A percentile compares a stretch with the other conserved stretches of the same genome.
Evolutionary conservation across 2,888 invertebrate genomes (phyloP).

Genomic region (Dascillus cervinus): DNA sequence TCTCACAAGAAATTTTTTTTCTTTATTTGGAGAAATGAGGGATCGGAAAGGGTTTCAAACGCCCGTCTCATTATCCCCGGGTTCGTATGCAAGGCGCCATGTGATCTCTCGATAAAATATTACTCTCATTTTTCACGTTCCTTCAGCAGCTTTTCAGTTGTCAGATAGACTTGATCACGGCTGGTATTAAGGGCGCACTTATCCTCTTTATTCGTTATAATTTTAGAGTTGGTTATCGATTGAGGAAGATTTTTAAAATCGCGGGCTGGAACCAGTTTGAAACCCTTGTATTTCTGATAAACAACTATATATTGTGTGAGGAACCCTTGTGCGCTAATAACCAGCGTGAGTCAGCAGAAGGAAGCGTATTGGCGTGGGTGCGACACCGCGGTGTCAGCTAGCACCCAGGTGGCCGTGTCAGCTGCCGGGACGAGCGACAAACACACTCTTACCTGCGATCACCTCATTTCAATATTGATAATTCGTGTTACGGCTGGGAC

Average conservation of each 20-base stretch:
- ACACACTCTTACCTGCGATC: constrained; percentile 31
- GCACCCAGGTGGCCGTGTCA: constrained; percentile 42
- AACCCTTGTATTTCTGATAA: constrained; percentile 20
- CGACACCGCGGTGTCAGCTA: constrained; percentile 28
- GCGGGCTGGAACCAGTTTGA: too few species aligned
- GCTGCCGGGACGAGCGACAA: constrained; percentile 38
- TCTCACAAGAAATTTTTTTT: too few species aligned
- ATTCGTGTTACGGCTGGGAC: constrained; percentile 33
- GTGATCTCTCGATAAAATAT: constrained; percentile 46
- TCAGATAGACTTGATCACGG: constrained; percentile 41
- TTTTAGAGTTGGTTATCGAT: too few species aligned
- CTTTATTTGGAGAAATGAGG: too few species aligned
- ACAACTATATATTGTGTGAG: constrained; percentile 28
- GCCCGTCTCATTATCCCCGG: constrained; percentile 43
- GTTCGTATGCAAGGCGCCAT: constrained; percentile 45
- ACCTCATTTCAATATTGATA: constrained; percentile 39
- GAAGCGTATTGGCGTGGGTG: constrained; percentile 33
- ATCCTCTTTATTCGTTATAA: too few species aligned
- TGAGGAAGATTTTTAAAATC: too few species aligned
- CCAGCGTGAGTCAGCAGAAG: constrained; percentile 35
- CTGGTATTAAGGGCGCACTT: constrained; percentile 12
- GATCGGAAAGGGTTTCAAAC: constrained; percentile 37
- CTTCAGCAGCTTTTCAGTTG: constrained; percentile 42
- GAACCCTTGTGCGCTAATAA: constrained; percentile 34
- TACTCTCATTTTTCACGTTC: constrained; percentile 44